A percentile compares a stretch with the other conserved stretches of the same genome.
phyloP scores from a whole-genome alignment of 2,113 vertebrate species.

The Deroptyus accipitrinus region DNA sequence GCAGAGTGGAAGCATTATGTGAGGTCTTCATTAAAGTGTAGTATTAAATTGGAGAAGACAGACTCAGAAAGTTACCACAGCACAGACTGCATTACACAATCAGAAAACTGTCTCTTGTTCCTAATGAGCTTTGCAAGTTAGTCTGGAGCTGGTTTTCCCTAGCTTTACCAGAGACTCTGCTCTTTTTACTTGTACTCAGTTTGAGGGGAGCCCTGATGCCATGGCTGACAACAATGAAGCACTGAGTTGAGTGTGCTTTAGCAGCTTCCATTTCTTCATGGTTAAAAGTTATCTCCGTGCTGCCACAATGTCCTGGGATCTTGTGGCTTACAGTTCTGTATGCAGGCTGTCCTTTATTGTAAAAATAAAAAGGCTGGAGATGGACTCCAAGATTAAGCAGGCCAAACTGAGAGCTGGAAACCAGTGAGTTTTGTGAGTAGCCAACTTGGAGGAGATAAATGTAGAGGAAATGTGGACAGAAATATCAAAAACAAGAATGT shows the following conservation, averaged over 20 bases:
- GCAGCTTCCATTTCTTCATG: background rate
- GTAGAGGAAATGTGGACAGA: background rate
- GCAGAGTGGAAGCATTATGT: background rate
- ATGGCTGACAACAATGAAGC: background rate
- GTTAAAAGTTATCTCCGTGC: background rate
- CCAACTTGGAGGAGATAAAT: background rate
- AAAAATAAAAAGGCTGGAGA: background rate
- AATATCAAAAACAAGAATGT: background rate
- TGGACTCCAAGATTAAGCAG: background rate
- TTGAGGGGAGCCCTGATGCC: background rate
- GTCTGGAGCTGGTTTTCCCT: background rate
- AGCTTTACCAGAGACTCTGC: background rate
- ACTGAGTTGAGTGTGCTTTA: background rate
- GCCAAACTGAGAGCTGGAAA: background rate
- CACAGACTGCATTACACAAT: background rate
- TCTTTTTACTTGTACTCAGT: background rate
- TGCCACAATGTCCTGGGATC: background rate
- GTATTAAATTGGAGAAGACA: background rate
- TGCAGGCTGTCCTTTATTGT: background rate
- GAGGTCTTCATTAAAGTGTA: background rate
- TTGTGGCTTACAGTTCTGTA: background rate
- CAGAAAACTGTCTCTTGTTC: background rate
- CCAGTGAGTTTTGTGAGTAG: conserved; percentile 14
- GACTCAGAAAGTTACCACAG: background rate
- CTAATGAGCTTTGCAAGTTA: background rate